These are phyloP conservation scores for Mola mola DNA, from an alignment of 2,113 vertebrate species.

Conservation along the genomic window DNA sequence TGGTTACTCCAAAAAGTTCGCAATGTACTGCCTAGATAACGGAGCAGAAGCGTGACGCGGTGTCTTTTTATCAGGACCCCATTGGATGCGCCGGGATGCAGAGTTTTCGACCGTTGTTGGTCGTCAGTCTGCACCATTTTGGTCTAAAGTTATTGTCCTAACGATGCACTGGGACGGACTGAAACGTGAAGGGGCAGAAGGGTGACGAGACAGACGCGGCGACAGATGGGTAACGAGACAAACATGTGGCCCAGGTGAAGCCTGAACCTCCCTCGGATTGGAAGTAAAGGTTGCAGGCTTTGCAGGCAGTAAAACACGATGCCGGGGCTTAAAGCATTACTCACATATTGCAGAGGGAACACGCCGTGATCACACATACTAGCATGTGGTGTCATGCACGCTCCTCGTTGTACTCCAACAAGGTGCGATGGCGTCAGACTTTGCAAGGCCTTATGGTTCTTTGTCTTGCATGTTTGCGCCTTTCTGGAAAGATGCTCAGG, in stretches of 20 bases:
- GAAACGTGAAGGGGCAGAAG: too few relatives aligned
- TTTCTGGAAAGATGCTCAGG: constrained; percentile 60
- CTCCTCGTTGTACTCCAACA: constrained; percentile 21
- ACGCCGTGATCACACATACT: constrained; percentile 6
- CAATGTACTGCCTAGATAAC: constrained; percentile 75
- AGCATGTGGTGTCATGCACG: constrained; percentile 14
- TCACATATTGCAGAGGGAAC: constrained; percentile 36
- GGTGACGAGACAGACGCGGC: background rate
- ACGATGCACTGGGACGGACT: too few relatives aligned
- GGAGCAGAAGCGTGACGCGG: constrained; percentile 51
- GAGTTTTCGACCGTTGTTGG: too few relatives aligned
- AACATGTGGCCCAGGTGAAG: constrained; percentile 28
- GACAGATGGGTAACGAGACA: constrained; percentile 54
- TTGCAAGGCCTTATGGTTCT: constrained; percentile 37
- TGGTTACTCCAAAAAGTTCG: constrained; percentile 67
- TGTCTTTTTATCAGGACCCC: too few relatives aligned
- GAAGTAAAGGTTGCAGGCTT: constrained; percentile 71
- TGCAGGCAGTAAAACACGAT: constrained; percentile 73
- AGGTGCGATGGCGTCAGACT: constrained; percentile 31
- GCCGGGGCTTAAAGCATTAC: constrained; percentile 66
- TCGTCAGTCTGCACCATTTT: too few relatives aligned
- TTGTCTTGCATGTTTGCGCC: constrained; percentile 48
- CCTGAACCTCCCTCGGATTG: constrained; percentile 59
- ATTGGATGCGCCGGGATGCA: too few relatives aligned
- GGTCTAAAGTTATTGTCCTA: too few relatives aligned